Evolutionary conservation across 2,888 invertebrate species (phyloP), one percentile per base, ranked within the genome.

Genomic region (Trypoxylon attenuatum): DNA sequence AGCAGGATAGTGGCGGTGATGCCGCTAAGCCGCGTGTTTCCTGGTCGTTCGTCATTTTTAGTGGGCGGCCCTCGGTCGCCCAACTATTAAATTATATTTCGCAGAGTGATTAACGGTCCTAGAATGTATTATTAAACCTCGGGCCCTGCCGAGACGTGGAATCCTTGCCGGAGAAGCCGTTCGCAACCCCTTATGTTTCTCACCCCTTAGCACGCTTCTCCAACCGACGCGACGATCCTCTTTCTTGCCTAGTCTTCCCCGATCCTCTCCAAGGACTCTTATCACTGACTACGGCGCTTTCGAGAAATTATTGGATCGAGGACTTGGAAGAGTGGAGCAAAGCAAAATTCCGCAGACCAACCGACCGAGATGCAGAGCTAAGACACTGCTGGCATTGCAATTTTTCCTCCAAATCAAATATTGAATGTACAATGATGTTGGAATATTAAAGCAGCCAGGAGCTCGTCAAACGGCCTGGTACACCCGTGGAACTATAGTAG

Each of bases 21-120:
- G 60, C 65, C 61, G 62, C n/a, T n/a, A n/a, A n/a, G n/a, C 68
- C 69, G 59, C 71, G 51, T 76, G 70, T 76, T 80, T 76, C 71
- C 72, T 43, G 68, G 63, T 52, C 72, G 71, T 81, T 71, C 71
- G 73, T 79, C 78, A 81, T 77, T 76, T 79, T 75, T 74, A 78
- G 76, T 71, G 75, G 70, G 69, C 51, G 69, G 51, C 43, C 61
- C 65, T 71, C 60, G 76, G 55, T 73, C 67, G 65, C 42, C 54
- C 67, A 71, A 66, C 69, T 79, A 80, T 82, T 78, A 77, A 80
- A 81, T 81, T 79, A 79, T 80, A 79, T 77, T 74, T 77, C 77
- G 75, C 70, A 45, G 23, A 51, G 70, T 82, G 82, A 82, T 82
- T 80, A 81, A 82, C 79, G 76, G 68, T 55, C 57, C 45, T 27